phyloP scores from a whole-genome alignment of 2,888 invertebrate species.

The Cinara cedri region DNA sequence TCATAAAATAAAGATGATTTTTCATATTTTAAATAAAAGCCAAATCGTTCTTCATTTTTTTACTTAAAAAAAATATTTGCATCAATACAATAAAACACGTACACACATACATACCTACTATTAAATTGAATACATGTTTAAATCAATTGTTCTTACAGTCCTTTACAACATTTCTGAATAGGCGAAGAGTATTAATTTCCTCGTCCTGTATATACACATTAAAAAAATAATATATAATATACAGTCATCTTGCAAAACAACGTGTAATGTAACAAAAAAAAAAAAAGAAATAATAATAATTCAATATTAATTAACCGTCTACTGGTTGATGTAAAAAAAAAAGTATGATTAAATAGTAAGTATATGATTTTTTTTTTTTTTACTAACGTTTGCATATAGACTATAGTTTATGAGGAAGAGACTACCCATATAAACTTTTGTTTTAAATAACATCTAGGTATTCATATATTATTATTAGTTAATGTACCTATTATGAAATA shows the following conservation, averaged over 20 bases:
- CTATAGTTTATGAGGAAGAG: neutral
- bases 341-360: conserved; percentile 3
- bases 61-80: conserved; percentile 5
- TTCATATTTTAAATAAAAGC: conserved; percentile 13
- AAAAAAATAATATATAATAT: neutral
- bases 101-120: neutral
- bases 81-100: neutral
- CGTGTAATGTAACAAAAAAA: conserved; percentile 1
- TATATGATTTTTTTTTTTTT: neutral
- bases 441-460: too few relatives aligned
- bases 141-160: conserved; percentile 30
- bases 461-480: too few relatives aligned
- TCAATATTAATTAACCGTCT: conserved; percentile 25
- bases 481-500: too few relatives aligned
- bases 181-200: conserved; percentile 23
- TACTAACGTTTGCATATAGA: neutral
- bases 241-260: conserved; percentile 30
- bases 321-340: conserved; percentile 5
- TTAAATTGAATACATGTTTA: conserved; percentile 33
- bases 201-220: neutral
- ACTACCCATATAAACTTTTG: neutral
- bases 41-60: conserved; percentile 7
- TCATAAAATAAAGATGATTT: conserved; percentile 5
- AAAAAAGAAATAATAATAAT: neutral
- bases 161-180: conserved; percentile 38